Evolutionary conservation across 2,888 invertebrate species (phyloP).

Genomic region (Ennomos erosarius): DNA sequence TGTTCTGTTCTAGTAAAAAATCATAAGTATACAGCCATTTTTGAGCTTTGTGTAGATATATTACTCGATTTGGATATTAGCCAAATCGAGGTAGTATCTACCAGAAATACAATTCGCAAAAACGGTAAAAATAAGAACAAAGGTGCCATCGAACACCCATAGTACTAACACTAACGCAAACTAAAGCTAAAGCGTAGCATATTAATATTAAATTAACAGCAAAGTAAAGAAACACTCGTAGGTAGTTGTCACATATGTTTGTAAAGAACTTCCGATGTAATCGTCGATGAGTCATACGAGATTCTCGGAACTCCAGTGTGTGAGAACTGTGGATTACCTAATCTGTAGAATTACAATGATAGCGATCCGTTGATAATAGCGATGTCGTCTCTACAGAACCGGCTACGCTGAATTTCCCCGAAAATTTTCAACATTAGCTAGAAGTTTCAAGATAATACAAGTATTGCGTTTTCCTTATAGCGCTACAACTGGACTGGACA

Average conservation of each 20-base stretch:
- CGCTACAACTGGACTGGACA: conserved; percentile 6
- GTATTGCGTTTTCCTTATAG: conserved; percentile 38
- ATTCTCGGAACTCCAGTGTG: conserved; percentile 55
- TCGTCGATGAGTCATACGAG: conserved; percentile 59
- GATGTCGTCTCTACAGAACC: conserved; percentile 5
- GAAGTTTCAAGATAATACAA: conserved; percentile 7
- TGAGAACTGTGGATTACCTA: conserved; percentile 52
- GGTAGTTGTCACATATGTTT: conserved; percentile 36
- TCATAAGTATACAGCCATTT: neutral
- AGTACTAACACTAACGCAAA: conserved; percentile 1
- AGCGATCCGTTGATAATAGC: conserved; percentile 18
- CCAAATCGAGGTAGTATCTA: conserved; percentile 5
- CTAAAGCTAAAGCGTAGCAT: neutral
- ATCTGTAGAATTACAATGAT: conserved; percentile 40
- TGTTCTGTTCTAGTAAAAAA: conserved; percentile 32
- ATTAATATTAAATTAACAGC: conserved; percentile 6
- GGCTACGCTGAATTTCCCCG: neutral
- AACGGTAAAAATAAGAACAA: conserved; percentile 13
- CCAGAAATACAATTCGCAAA: neutral
- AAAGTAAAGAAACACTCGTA: conserved; percentile 22
- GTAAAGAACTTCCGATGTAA: conserved; percentile 57
- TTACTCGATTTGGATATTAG: conserved; percentile 14
- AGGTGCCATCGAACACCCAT: conserved; percentile 1
- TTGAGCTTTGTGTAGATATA: neutral
- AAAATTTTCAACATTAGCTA: neutral